phyloP scores from a whole-genome alignment of 2,888 invertebrate species.

The Cephus pulcher region DNA sequence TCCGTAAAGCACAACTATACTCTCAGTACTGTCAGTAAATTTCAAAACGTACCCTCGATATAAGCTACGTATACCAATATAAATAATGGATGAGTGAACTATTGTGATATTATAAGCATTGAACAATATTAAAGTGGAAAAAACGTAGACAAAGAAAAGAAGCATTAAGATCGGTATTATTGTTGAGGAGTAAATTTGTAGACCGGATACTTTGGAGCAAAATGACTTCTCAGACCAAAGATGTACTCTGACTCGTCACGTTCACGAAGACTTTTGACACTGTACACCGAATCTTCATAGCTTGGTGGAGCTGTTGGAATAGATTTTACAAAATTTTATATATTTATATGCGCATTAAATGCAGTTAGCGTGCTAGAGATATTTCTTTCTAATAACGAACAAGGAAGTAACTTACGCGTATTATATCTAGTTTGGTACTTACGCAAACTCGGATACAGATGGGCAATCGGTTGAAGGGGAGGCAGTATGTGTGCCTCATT shows the following conservation, averaged over 20 bases:
- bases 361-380: too few species aligned
- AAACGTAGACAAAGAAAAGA: too few species aligned
- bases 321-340: conserved; percentile 17
- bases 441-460: conserved; percentile 70
- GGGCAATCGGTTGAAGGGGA: conserved; percentile 51
- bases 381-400: too few species aligned
- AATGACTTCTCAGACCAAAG: conserved; percentile 51
- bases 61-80: too few species aligned
- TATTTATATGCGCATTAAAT: too few species aligned
- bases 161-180: conserved; percentile 14
- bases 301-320: conserved; percentile 73
- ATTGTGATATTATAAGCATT: too few species aligned
- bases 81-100: too few species aligned
- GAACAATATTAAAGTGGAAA: too few species aligned
- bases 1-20: too few species aligned
- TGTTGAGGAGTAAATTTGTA: conserved; percentile 54
- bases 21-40: too few species aligned
- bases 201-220: conserved; percentile 63
- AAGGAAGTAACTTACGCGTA: not conserved
- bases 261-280: conserved; percentile 74
- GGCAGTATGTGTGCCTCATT: conserved; percentile 43
- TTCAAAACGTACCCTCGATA: too few species aligned
- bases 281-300: conserved; percentile 73
- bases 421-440: conserved; percentile 49
- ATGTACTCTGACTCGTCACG: conserved; percentile 73